Conservation (phyloP, 2,888 invertebrate genomes). For the Hyalella azteca region DNA sequence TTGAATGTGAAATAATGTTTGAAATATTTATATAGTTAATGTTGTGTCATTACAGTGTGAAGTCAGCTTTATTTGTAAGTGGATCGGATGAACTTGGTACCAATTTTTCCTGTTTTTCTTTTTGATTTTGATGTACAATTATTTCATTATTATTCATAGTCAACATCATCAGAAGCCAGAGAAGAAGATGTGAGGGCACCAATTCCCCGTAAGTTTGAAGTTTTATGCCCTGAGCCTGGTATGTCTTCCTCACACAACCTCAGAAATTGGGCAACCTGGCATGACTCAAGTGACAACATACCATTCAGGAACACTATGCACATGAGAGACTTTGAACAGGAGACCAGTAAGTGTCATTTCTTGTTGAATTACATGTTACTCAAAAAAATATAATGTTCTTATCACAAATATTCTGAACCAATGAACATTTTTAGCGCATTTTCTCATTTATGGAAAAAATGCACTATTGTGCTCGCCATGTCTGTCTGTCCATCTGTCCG, state of each 20-base stretch:
- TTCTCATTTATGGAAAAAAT: background rate
- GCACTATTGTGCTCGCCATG: background rate
- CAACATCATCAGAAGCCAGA: background rate
- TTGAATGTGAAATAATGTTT: background rate
- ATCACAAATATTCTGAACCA: background rate
- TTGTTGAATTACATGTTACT: background rate
- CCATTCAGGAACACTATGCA: background rate
- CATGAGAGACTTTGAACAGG: slow-evolving; percentile 66
- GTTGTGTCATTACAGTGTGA: background rate
- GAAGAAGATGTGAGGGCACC: slow-evolving; percentile 64
- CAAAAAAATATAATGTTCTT: background rate
- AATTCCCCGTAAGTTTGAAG: slow-evolving; percentile 65
- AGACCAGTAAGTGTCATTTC: slow-evolving; percentile 64
- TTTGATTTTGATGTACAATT: background rate
- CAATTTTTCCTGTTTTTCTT: background rate
- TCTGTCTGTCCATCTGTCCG: background rate
- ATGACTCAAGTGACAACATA: background rate
- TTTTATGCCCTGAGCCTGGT: slow-evolving; percentile 60
- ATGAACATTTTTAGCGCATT: background rate
- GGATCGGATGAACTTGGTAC: background rate
- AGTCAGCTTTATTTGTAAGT: background rate
- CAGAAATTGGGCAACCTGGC: background rate
- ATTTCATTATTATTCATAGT: background rate
- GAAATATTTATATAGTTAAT: background rate
- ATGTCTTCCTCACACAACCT: background rate